A percentile compares a stretch with the other conserved stretches of the same genome.
phyloP scores from a whole-genome alignment of 2,888 invertebrate species.

The Diploptera punctata region DNA sequence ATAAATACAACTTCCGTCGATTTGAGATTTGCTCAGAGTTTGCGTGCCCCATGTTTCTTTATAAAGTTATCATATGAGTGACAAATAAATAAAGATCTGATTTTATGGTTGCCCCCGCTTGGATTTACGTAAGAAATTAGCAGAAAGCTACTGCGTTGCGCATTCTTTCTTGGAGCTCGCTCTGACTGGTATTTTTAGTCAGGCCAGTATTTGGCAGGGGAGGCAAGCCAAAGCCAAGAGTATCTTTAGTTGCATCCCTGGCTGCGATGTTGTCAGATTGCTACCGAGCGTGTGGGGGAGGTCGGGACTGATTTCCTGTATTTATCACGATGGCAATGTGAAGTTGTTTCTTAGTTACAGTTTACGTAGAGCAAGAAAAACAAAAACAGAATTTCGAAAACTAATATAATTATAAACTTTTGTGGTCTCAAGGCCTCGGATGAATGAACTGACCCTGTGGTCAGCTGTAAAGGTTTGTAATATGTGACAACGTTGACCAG shows the following conservation, averaged over 20 bases:
- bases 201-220: slow-evolving; percentile 70
- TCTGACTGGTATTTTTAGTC: slow-evolving; percentile 68
- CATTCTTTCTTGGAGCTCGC: slow-evolving; percentile 39
- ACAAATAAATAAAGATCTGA: too few relatives aligned
- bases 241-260: slow-evolving; percentile 50
- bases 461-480: not conserved
- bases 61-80: too few relatives aligned
- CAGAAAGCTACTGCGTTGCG: slow-evolving; percentile 40
- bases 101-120: not conserved
- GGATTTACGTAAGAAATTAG: slow-evolving; percentile 21
- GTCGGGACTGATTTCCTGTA: slow-evolving; percentile 23
- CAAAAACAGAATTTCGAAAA: not conserved
- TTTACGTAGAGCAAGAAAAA: not conserved
- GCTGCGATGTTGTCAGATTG: slow-evolving; percentile 48
- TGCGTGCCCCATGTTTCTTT: too few relatives aligned
- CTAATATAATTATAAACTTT: not conserved
- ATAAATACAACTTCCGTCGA: too few relatives aligned
- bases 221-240: slow-evolving; percentile 44
- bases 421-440: not conserved
- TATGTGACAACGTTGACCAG: slow-evolving; percentile 37
- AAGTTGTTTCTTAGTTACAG: not conserved
- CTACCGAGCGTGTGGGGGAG: slow-evolving; percentile 40
- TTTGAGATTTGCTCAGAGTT: too few relatives aligned
- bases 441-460: slow-evolving; percentile 40
- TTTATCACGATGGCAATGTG: not conserved